Base-by-base conservation (phyloP, 2,797 vertebrate genomes). In the Epinephelus coioides region DNA sequence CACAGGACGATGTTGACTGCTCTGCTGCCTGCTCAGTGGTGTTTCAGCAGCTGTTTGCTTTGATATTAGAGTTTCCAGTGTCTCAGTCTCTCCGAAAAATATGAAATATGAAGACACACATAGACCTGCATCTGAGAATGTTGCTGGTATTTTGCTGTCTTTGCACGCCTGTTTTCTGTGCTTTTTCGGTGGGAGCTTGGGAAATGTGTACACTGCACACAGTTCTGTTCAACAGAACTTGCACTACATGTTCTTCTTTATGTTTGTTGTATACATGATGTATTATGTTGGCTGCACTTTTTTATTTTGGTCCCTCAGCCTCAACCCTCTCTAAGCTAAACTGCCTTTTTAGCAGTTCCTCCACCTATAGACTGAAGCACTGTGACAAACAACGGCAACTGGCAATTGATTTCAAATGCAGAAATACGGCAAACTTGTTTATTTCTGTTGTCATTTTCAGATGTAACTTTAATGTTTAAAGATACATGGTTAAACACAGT, bases 11-110 rank as follows among this genome's bases (percentile, higher is more conserved):
- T 50, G 72, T 15, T 34, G 84, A 70, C 73, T 76, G 81, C 80
- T 80, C 64, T 11, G 69, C 81, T 84, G 84, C 70, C 83, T 86
- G 72, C 78, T 84, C 53, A 46, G 62, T 76, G 82, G 67, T 78
- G 73, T 72, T 64, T 76, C 65, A 51, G 51, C 18, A 50, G 80
- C 55, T 57, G 14, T 64, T 53, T 47, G 38, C 50, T 61, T 38
- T 84, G 46, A 53, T 56, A 6, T 56, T 27, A 17, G 23, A 21
- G 43, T 63, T 55, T 68, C 11, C 30, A 43, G 69, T 53, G 11
- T 81, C 15, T 84, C 47, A n/a, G 38, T 57, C n/a, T 38, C 11
- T 59, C 18, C 54, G 71, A 76, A 11, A 84, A 86, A 73, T 21
- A 10, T 27, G n/a, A 12, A 63, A 30, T 38, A 34, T 56, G 44